Percentiles rank a stretch among this genome's conserved stretches.
phyloP scores from a whole-genome alignment of 53 echinoderm and acorn worm genomes.

The Echinometra lucunter region DNA sequence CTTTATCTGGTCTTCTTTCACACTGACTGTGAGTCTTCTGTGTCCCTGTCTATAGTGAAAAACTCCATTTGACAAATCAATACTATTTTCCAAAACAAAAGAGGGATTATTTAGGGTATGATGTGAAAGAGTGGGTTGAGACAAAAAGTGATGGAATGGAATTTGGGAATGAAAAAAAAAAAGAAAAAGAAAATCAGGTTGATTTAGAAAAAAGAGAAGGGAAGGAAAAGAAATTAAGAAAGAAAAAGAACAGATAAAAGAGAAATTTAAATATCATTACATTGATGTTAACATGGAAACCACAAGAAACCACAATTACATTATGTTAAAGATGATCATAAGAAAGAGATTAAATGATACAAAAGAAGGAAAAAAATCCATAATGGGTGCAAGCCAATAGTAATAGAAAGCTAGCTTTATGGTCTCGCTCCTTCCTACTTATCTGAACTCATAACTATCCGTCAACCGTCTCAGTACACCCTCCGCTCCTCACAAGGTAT shows the following conservation, averaged over 20 bases:
- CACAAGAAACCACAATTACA: too few species aligned
- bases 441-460: too few species aligned
- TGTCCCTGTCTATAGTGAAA: conserved; percentile 87
- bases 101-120: not conserved
- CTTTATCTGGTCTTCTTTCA: not conserved
- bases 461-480: too few species aligned
- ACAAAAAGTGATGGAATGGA: not conserved
- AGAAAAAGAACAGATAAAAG: not conserved
- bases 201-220: not conserved
- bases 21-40: conserved; percentile 78
- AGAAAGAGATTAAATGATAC: too few species aligned
- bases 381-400: not conserved
- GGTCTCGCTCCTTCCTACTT: too few species aligned
- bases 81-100: conserved; percentile 13
- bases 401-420: not conserved
- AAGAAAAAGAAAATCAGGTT: not conserved
- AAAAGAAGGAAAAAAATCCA: too few species aligned
- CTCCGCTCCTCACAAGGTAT: too few species aligned
- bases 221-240: not conserved
- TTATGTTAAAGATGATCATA: not conserved
- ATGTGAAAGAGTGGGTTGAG: not conserved
- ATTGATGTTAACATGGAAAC: too few species aligned
- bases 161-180: not conserved
- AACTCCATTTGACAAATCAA: conserved; percentile 64
- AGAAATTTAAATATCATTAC: too few species aligned